Percentiles rank a stretch among this genome's conserved stretches.
Evolutionary conservation across 2,888 invertebrate species (phyloP).

Genomic region (Sepiola atlantica): DNA sequence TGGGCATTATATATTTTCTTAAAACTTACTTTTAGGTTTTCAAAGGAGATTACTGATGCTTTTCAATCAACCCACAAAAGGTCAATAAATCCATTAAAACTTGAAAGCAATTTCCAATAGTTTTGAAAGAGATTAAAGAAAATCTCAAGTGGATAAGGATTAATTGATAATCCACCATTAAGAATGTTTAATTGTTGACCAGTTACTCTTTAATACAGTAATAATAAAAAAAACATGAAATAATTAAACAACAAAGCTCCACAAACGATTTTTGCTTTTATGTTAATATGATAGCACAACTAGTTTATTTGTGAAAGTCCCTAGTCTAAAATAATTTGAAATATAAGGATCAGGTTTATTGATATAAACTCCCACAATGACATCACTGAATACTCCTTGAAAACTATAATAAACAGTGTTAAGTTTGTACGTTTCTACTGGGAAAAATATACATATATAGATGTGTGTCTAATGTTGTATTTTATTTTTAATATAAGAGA

Average conservation of each 20-base stretch:
- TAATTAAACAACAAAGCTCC: neutral
- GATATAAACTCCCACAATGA: neutral
- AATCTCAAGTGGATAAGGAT: neutral
- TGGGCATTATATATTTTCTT: neutral
- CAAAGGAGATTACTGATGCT: neutral
- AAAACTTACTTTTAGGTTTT: neutral
- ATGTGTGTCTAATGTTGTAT: no score
- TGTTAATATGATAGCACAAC: neutral
- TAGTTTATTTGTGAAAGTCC: neutral
- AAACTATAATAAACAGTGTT: no score
- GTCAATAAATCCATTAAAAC: neutral
- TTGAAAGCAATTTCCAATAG: neutral
- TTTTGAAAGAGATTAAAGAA: neutral
- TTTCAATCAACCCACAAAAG: neutral
- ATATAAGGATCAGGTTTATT: neutral
- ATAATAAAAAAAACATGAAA: neutral
- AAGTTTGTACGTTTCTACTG: no score
- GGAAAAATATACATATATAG: no score
- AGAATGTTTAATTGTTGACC: neutral
- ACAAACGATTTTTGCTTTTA: neutral
- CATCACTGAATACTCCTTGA: neutral
- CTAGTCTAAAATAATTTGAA: neutral
- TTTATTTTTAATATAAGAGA: no score
- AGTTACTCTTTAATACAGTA: neutral
- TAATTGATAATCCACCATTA: conserved; percentile 4